Base-by-base conservation (phyloP, 2,113 vertebrate species). In the Periophthalmus modestus region DNA sequence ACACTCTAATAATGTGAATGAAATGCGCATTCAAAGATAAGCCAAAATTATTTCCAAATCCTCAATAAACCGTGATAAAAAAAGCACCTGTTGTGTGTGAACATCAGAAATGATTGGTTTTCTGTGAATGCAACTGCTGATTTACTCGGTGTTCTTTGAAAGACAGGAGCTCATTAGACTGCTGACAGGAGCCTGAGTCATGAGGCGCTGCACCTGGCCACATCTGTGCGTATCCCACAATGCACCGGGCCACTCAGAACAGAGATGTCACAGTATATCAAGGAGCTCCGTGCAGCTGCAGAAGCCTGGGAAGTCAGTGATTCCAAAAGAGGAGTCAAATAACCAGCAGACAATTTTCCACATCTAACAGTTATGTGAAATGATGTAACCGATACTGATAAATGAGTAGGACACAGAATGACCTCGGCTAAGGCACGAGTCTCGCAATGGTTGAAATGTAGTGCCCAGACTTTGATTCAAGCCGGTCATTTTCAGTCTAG, bases 141-240 rank as follows among this genome's bases (percentile, higher is more conserved):
- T 12, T 55, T 39, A 14, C 15, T 16, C 15, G 3, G 47, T 39
- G 24, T 62, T 15, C 18, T 80, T 52, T 87, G 85, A 88, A 61
- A 74, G 86, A 81, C 84, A 77, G 83, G 46, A 78, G 74, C 82
- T 88, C 74, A 80, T 86, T 85, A 83, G 50, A 39, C 58, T 14
- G 48, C 33, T 69, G 80, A 82, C 82, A 70, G 72, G 71, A 71
- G 75, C 48, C 66, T 9, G 67, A 82, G 69, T 84, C 77, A 69
- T 68, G 52, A 79, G 69, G 59, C 77, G 33, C 66, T 18, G 69
- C 90, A 91, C 88, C 84, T 89, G 88, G 78, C 18, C 77, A 63
- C 72, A 57, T 21, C 39, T 54, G 76, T 61, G 12, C n/a, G 66
- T 11, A 28, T 67, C 71, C 33, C 36, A 71, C 66, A 46, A 72